Evolutionary conservation across 2,888 invertebrate species (phyloP), one percentile per base, ranked within the genome.

Genomic region (Pollenia labialis): DNA sequence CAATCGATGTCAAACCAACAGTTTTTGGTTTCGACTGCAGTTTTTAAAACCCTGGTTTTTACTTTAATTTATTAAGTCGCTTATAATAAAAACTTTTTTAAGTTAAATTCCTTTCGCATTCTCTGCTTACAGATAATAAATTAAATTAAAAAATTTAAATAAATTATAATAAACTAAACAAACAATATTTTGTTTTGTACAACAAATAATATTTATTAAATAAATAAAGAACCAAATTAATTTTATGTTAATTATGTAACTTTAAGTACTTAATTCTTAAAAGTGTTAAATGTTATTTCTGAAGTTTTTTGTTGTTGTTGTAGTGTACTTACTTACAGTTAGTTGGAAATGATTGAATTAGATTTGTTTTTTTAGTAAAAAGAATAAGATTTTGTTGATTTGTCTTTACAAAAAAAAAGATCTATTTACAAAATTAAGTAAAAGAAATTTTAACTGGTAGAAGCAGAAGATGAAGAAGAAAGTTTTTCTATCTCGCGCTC

Each of bases 241-340:
- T 32, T 32, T 6, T 32, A 6, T 32, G 32, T 32, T 32, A 32
- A 32, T 32, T 6, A 32, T 32, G 32, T 32, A 6, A 32, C 32
- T 0, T 32, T 32, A 32, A 32, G 32, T 32, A 32, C 32, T 32
- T 0, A 32, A 32, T 32, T 32, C 32, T 6, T 32, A 6, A 32
- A 32, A 32, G 32, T 6, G 32, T 32, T 32, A 32, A 40, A 11
- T 32, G 14, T 58, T 58, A 16, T n/a, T 58, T 58, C 9, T 58
- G 2, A 12, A 40, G 40, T 58, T 58, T 11, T 18, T 58, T 62
- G 60, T 60, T n/a, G 40, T 58, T 58, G 32, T 54, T 54, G 54
- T 52, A n/a, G 60, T 62, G 60, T 62, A 62, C 60, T 62, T 62
- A 62, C 60, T 42, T 62, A 62, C n/a, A 62, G n/a, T 62, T 40